These are phyloP conservation scores for Gonioctena quinquepunctata DNA, from an alignment of 1,140 invertebrate genomes.

Conservation along the genomic window DNA sequence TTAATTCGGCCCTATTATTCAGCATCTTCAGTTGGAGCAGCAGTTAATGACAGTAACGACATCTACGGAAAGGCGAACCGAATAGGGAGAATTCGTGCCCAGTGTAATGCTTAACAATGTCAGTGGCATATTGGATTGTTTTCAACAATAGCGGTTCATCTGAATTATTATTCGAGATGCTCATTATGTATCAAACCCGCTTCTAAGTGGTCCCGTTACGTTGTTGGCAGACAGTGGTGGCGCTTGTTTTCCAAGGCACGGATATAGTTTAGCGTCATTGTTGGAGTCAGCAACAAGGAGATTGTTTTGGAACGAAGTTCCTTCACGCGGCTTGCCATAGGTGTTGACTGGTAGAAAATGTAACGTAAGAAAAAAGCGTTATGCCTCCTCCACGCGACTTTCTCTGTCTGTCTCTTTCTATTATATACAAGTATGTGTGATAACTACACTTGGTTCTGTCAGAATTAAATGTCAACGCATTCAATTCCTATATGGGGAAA, in stretches of 20 bases:
- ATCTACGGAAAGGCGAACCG: not conserved
- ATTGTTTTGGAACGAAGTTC: too few species aligned
- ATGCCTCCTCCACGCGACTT: too few species aligned
- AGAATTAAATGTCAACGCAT: too few species aligned
- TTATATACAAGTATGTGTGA: too few species aligned
- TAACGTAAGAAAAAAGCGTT: too few species aligned
- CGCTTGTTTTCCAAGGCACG: not conserved
- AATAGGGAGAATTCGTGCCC: not conserved
- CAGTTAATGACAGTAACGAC: constrained; percentile 7
- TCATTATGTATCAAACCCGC: constrained; percentile 17
- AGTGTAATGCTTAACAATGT: constrained; percentile 5
- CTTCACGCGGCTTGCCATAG: too few species aligned
- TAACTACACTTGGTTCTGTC: too few species aligned
- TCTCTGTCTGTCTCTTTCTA: too few species aligned
- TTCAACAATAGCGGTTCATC: constrained; percentile 20
- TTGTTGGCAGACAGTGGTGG: not conserved
- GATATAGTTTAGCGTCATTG: too few species aligned
- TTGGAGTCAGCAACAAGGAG: too few species aligned
- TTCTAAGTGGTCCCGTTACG: constrained; percentile 18
- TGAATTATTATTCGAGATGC: constrained; percentile 20
- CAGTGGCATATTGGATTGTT: constrained; percentile 19
- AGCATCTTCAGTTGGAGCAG: not conserved
- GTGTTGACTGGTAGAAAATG: too few species aligned
- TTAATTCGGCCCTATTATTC: not conserved
- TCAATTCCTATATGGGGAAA: too few species aligned